These are phyloP conservation scores for Hirudinaria manillensis DNA, from an alignment of 2,888 invertebrate genomes.

Conservation along the genomic window DNA sequence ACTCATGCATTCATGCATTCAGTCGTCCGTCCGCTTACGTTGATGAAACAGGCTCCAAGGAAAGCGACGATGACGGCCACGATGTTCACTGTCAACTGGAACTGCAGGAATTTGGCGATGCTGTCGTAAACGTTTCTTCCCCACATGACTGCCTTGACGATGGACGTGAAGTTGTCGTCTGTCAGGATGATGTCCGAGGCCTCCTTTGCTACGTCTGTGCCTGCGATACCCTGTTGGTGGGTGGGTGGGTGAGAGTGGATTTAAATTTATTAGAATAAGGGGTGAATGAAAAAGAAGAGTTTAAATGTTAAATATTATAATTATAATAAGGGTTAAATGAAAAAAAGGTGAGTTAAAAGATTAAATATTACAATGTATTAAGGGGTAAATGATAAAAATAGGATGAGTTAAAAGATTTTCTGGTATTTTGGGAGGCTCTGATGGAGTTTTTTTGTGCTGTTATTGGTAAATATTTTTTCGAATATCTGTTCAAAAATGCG, in stretches of 20 bases:
- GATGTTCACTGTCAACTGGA: constrained; percentile 96
- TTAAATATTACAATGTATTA: too few species aligned
- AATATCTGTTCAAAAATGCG: too few species aligned
- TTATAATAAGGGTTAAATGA: not conserved
- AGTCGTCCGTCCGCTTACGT: constrained; percentile 47
- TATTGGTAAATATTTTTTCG: too few species aligned
- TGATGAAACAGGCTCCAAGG: constrained; percentile 90
- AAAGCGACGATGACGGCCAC: constrained; percentile 98
- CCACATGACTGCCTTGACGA: constrained; percentile 99
- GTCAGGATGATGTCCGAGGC: constrained; percentile 98
- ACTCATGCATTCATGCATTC: too few species aligned
- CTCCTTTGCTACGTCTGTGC: constrained; percentile 98
- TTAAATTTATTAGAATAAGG: not conserved
- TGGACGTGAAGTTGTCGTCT: constrained; percentile 97
- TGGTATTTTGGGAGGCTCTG: too few species aligned
- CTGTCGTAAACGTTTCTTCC: constrained; percentile 98
- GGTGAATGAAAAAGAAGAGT: not conserved
- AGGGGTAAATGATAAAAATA: too few species aligned
- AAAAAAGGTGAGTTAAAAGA: too few species aligned
- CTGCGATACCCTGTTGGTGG: constrained; percentile 82
- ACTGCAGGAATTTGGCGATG: constrained; percentile 98
- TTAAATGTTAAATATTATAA: not conserved
- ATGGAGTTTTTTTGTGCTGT: too few species aligned
- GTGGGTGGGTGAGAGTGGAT: not conserved
- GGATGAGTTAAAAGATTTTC: too few species aligned